These are phyloP conservation scores for Triplophysa yarkandensis DNA, from an alignment of 2,797 vertebrate genomes.

Conservation along the genomic window DNA sequence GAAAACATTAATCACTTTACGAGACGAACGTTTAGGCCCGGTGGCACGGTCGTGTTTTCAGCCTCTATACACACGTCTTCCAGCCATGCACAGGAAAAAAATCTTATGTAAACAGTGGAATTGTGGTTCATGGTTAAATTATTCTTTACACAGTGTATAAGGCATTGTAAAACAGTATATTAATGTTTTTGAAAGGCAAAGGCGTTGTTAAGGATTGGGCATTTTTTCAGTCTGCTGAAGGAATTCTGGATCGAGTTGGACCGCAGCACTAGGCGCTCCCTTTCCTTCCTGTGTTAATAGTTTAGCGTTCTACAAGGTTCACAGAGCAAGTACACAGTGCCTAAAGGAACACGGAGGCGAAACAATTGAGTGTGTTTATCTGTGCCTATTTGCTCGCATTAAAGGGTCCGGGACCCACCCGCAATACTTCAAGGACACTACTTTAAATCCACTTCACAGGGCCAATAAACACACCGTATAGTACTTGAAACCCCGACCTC, in stretches of 20 bases:
- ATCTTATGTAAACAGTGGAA: slow-evolving; percentile 38
- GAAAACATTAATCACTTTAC: slow-evolving; percentile 71
- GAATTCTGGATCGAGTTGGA: slow-evolving; percentile 64
- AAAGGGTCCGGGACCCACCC: slow-evolving; percentile 9
- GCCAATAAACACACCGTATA: slow-evolving; percentile 47
- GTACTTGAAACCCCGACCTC: slow-evolving; percentile 38
- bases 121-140: slow-evolving; percentile 47
- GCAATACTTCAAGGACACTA: slow-evolving; percentile 18
- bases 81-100: slow-evolving; percentile 25
- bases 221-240: slow-evolving; percentile 57
- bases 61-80: slow-evolving; percentile 7
- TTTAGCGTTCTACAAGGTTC: slow-evolving; percentile 24
- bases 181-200: slow-evolving; percentile 26
- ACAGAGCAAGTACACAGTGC: slow-evolving; percentile 44
- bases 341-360: slow-evolving; percentile 32
- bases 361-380: slow-evolving; percentile 37
- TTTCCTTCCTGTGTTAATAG: slow-evolving; percentile 57
- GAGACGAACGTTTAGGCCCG: slow-evolving; percentile 59
- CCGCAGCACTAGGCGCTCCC: slow-evolving; percentile 48
- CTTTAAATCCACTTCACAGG: slow-evolving; percentile 42
- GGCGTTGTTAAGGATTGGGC: not conserved
- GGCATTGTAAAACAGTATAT: slow-evolving; percentile 42
- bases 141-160: slow-evolving; percentile 39
- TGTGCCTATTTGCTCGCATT: slow-evolving; percentile 36
- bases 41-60: slow-evolving; percentile 46